Conservation (phyloP, 2,113 vertebrate genomes). For the Ochotona curzoniae region DNA sequence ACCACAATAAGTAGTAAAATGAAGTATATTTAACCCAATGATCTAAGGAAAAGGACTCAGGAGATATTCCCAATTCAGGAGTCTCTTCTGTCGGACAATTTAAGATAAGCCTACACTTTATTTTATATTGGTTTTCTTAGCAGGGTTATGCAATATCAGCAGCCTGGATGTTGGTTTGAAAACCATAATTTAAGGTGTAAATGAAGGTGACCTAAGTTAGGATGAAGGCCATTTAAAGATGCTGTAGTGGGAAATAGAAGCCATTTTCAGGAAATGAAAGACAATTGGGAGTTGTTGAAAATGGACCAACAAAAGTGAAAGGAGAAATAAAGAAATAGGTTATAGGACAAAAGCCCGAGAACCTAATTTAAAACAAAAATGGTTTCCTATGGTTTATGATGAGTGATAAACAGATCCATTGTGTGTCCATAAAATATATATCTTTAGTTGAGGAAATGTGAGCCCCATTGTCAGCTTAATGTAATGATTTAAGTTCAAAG, state of each 20-base stretch:
- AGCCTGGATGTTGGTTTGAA: slow-evolving; percentile 47
- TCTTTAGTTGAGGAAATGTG: slow-evolving; percentile 78
- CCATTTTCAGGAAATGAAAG: slow-evolving; percentile 64
- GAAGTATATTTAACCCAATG: slow-evolving; percentile 66
- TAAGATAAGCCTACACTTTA: slow-evolving; percentile 70
- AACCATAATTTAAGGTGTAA: slow-evolving; percentile 71
- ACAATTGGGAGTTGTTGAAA: slow-evolving; percentile 67
- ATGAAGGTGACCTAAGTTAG: slow-evolving; percentile 70
- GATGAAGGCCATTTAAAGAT: slow-evolving; percentile 66
- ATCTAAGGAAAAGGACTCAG: slow-evolving; percentile 48
- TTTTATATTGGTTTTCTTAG: slow-evolving; percentile 69
- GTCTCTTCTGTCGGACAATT: slow-evolving; percentile 57
- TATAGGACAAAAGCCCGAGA: slow-evolving; percentile 65
- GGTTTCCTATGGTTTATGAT: slow-evolving; percentile 75
- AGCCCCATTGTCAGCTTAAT: slow-evolving; percentile 73
- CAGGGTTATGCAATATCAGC: slow-evolving; percentile 70
- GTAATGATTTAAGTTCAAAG: slow-evolving; percentile 77
- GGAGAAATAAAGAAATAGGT: slow-evolving; percentile 72
- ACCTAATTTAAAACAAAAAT: slow-evolving; percentile 79
- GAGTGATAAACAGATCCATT: slow-evolving; percentile 81
- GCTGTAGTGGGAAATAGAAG: slow-evolving; percentile 67
- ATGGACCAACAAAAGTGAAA: slow-evolving; percentile 64
- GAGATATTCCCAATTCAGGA: slow-evolving; percentile 68
- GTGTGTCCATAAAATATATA: slow-evolving; percentile 78
- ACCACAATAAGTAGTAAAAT: slow-evolving; percentile 11